Conservation (phyloP, 2,113 vertebrate genomes). For the Gadus chalcogrammus region DNA sequence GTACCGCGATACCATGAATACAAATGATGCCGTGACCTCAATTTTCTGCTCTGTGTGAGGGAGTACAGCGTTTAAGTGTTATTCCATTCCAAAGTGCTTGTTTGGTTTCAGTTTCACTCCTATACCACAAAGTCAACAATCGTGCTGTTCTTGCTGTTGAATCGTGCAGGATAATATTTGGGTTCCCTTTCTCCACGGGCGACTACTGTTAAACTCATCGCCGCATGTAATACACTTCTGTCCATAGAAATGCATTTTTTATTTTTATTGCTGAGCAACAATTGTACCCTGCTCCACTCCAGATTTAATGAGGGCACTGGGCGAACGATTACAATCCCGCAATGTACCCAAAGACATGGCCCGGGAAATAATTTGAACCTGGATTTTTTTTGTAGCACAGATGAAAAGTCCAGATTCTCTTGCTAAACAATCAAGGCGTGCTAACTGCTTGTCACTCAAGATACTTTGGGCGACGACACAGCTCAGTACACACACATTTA, state of each 20-base stretch:
- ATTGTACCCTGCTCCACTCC: conserved; percentile 10
- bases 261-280: conserved; percentile 8
- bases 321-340: conserved; percentile 31
- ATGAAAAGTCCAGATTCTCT: conserved; percentile 49
- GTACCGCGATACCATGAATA: conserved; percentile 61
- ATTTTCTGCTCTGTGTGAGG: conserved; percentile 61
- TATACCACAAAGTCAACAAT: conserved; percentile 60
- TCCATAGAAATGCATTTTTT: conserved; percentile 39
- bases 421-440: conserved; percentile 63
- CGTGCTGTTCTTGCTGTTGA: conserved; percentile 42
- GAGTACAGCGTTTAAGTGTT: conserved; percentile 53
- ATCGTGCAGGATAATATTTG: conserved; percentile 50
- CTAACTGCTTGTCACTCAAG: conserved; percentile 70
- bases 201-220: conserved; percentile 29
- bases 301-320: conserved; percentile 54
- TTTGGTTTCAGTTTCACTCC: conserved; percentile 63
- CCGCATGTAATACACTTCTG: conserved; percentile 27
- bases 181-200: conserved; percentile 37
- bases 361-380: conserved; percentile 55
- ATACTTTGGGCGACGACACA: conserved; percentile 61
- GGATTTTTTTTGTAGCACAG: conserved; percentile 24
- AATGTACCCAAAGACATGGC: conserved; percentile 47
- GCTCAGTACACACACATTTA: conserved; percentile 37
- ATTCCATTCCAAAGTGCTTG: conserved; percentile 56
- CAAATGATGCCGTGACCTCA: conserved; percentile 69